Conservation (phyloP, 2,888 invertebrate species). For the Harmothoe impar region DNA sequence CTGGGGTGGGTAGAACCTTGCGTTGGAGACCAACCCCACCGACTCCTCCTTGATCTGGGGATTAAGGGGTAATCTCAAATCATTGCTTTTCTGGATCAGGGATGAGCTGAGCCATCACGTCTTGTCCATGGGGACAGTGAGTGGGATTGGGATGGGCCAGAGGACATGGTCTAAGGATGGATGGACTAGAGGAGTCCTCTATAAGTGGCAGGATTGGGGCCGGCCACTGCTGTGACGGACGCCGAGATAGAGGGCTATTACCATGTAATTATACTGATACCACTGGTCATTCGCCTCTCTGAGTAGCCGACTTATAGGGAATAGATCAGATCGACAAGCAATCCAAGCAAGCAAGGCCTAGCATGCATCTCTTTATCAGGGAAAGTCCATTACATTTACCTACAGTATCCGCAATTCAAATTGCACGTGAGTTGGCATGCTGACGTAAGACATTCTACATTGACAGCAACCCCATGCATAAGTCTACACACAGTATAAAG, state of each 20-base stretch:
- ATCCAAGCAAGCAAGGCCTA: not conserved
- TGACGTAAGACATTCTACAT: no score
- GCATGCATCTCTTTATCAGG: not conserved
- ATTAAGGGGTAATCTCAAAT: not conserved
- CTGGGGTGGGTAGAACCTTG: not conserved
- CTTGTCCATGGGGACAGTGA: constrained; percentile 7
- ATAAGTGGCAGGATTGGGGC: not conserved
- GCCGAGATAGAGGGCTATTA: constrained; percentile 13
- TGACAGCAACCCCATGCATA: no score
- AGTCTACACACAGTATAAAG: no score
- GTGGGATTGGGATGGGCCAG: not conserved
- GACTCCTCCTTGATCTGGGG: not conserved
- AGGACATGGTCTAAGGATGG: not conserved
- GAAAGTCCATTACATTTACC: not conserved
- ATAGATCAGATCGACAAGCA: not conserved
- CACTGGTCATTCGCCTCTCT: not conserved
- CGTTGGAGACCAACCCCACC: not conserved
- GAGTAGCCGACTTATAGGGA: not conserved
- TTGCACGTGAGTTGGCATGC: no score
- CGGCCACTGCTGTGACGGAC: not conserved
- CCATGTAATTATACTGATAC: constrained; percentile 15
- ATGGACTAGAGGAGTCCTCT: not conserved
- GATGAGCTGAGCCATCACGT: not conserved
- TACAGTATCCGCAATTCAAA: no score
- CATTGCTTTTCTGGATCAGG: constrained; percentile 19